Evolutionary conservation across 2,888 invertebrate species (phyloP), one percentile per base, ranked within the genome.

Genomic region (Melanostoma scalare): DNA sequence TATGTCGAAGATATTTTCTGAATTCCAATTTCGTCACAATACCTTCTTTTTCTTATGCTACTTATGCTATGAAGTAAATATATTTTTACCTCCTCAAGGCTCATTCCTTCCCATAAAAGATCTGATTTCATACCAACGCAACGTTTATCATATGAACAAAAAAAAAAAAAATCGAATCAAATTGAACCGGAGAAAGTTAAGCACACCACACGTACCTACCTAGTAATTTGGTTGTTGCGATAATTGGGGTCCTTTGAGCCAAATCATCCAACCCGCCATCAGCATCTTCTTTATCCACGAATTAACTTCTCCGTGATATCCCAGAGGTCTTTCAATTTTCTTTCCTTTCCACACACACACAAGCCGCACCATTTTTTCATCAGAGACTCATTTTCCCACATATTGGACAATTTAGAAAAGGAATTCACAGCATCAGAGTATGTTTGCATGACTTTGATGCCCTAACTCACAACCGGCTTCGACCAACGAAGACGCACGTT

Each of bases 101-200:
- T 20, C 20, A 20, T 20, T 0, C 20, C 20, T 0, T 20, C 20
- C 20, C 20, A 20, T 20, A 20, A 20, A 20, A 1, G 20, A 20
- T 1, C 20, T 20, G 20, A 20, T 20, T 20, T 20, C 1, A 1
- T 20, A 20, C 20, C 20, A 20, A 20, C 20, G 20, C 20, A 20
- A 20, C 20, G 20, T 20, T 20, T 20, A 20, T 20, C 20, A 20
- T 20, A 20, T 20, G 20, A 20, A 20, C 20, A 20, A 20, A 20
- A 1, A 20, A 20, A 20, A 1, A 20, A 20, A 20, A 20, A 20
- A 20, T 20, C 1, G 20, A 20, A 20, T 20, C 20, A n/a, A n/a
- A n/a, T n/a, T n/a, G 20, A 20, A 20, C 10, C 9, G 40, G 58
- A 58, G 69, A 71, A 60, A 71, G 50, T 52, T 31, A 50, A 71